These are phyloP conservation scores for Andrena cerasifolii DNA, from an alignment of 1,140 invertebrate genomes.

Conservation along the genomic window DNA sequence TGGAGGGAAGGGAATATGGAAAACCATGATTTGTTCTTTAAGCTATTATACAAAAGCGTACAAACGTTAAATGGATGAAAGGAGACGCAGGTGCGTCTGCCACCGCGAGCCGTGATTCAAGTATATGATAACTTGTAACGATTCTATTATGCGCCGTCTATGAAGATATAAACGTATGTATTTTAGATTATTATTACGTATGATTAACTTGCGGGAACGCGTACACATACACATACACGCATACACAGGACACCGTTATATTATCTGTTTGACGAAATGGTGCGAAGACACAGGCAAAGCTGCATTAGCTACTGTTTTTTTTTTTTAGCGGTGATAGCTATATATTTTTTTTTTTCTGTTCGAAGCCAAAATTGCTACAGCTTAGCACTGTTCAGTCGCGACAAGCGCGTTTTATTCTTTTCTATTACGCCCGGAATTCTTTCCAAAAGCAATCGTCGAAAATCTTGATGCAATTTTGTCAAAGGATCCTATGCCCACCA, in stretches of 20 bases:
- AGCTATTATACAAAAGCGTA: slow-evolving; percentile 53
- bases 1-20: no score
- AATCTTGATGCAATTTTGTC: slow-evolving; percentile 23
- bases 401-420: slow-evolving; percentile 31
- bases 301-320: slow-evolving; percentile 63
- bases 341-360: slow-evolving; percentile 7
- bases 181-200: slow-evolving; percentile 81
- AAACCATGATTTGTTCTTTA: slow-evolving; percentile 52
- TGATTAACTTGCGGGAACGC: slow-evolving; percentile 69
- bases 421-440: slow-evolving; percentile 26
- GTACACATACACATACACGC: slow-evolving; percentile 58
- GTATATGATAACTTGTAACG: slow-evolving; percentile 71
- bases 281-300: slow-evolving; percentile 61
- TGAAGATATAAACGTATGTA: slow-evolving; percentile 79
- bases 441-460: slow-evolving; percentile 29
- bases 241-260: slow-evolving; percentile 60
- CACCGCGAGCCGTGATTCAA: slow-evolving; percentile 53
- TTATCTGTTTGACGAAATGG: slow-evolving; percentile 60
- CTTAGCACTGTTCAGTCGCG: slow-evolving; percentile 10
- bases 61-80: slow-evolving; percentile 41
- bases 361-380: slow-evolving; percentile 32
- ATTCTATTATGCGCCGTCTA: slow-evolving; percentile 75
- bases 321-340: slow-evolving; percentile 61
- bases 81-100: slow-evolving; percentile 52
- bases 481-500: neutral